Percentiles rank a stretch among this genome's conserved stretches.
Conservation (phyloP, 2,797 vertebrate species). For the Urophycis tenuis region DNA sequence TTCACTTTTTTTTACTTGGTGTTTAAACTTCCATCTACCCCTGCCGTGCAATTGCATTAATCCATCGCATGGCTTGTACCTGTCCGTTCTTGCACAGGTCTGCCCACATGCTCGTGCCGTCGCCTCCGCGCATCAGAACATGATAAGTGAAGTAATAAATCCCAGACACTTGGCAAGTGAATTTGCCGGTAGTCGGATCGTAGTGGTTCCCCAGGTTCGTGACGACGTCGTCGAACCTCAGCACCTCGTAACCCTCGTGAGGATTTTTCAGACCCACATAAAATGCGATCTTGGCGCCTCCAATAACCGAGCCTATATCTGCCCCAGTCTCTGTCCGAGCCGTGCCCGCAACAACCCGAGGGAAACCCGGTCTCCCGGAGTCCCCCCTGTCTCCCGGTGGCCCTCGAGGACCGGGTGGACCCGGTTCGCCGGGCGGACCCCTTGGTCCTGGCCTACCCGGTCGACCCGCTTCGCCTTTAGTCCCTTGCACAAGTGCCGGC, state of each 20-base stretch:
- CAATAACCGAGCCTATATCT: constrained; percentile 61
- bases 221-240: constrained; percentile 89
- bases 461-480: constrained; percentile 79
- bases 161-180: constrained; percentile 86
- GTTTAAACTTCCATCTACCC: not conserved
- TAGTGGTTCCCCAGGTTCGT: constrained; percentile 90
- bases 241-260: constrained; percentile 88
- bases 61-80: constrained; percentile 54
- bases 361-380: constrained; percentile 66
- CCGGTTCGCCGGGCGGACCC: constrained; percentile 80
- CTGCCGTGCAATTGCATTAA: not conserved
- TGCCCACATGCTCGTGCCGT: constrained; percentile 95
- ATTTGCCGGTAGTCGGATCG: constrained; percentile 83
- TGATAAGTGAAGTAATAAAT: constrained; percentile 93
- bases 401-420: constrained; percentile 79
- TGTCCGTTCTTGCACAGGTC: constrained; percentile 92
- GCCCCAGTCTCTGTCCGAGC: constrained; percentile 65
- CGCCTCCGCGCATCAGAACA: constrained; percentile 88
- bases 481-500: constrained; percentile 76
- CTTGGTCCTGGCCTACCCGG: constrained; percentile 81
- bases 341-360: constrained; percentile 61
- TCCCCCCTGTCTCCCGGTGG: constrained; percentile 77
- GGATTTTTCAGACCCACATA: constrained; percentile 90
- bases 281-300: constrained; percentile 81
- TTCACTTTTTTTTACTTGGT: not conserved